These are phyloP conservation scores for Anomalospiza imberbis DNA, from an alignment of 2,797 vertebrate genomes.

Conservation along the genomic window DNA sequence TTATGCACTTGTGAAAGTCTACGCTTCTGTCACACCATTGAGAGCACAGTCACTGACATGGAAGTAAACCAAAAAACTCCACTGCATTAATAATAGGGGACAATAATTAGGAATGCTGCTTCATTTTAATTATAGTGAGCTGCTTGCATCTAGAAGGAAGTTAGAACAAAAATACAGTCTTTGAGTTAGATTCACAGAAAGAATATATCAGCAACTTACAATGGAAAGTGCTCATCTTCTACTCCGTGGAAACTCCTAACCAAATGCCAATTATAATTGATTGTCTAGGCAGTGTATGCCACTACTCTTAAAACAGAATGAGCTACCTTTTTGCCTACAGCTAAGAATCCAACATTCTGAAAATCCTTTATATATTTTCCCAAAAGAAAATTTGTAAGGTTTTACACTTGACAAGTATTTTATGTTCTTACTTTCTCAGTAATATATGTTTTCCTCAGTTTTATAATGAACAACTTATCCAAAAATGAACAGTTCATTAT, in stretches of 20 bases:
- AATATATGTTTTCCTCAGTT: not conserved
- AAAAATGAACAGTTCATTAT: not conserved
- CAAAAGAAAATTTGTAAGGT: not conserved
- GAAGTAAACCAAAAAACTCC: not conserved
- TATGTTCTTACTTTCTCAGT: not conserved
- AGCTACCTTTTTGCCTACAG: not conserved
- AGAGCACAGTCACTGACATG: not conserved
- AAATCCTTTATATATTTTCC: not conserved
- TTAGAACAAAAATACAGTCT: not conserved
- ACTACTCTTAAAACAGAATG: not conserved
- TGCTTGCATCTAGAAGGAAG: not conserved
- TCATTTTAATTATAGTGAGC: not conserved
- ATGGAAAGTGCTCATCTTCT: slow-evolving; percentile 15
- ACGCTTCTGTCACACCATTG: not conserved
- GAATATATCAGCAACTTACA: slow-evolving; percentile 33
- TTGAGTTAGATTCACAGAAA: not conserved
- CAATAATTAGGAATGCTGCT: not conserved
- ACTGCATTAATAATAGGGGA: not conserved
- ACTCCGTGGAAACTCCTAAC: not conserved
- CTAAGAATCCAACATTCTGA: not conserved
- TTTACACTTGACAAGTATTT: slow-evolving; percentile 1
- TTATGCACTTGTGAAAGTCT: not conserved
- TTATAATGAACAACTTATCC: not conserved
- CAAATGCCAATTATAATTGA: slow-evolving; percentile 56
- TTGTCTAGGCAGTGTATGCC: not conserved